These are phyloP conservation scores for Diplodus sargus DNA, from an alignment of 2,797 vertebrate species.

Conservation along the genomic window DNA sequence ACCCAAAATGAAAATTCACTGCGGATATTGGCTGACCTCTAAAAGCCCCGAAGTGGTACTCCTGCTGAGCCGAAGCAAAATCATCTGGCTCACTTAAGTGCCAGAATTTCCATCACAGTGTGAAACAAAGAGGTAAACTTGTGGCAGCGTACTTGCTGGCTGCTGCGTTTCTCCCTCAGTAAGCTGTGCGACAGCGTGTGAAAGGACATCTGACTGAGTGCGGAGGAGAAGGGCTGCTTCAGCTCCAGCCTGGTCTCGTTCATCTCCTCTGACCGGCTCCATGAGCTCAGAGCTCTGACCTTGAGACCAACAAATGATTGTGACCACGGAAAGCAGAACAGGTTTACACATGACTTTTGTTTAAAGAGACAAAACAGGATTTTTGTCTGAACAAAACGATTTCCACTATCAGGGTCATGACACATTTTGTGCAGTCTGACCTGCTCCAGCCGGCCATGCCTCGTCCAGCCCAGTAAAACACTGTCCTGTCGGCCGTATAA, in stretches of 20 bases:
- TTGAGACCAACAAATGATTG: slow-evolving; percentile 50
- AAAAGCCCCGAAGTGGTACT: too few relatives aligned
- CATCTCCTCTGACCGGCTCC: slow-evolving; percentile 74
- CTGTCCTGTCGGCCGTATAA: slow-evolving; percentile 69
- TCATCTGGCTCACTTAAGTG: too few relatives aligned
- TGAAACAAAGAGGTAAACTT: not conserved
- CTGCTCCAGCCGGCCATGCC: slow-evolving; percentile 79
- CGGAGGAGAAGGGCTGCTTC: slow-evolving; percentile 83
- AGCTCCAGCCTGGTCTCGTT: slow-evolving; percentile 76
- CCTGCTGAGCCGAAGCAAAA: too few relatives aligned
- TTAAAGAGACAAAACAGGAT: too few relatives aligned
- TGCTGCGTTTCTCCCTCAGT: slow-evolving; percentile 72
- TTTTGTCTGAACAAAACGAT: not conserved
- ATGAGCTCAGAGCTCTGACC: slow-evolving; percentile 81
- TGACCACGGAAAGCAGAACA: not conserved
- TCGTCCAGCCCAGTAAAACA: slow-evolving; percentile 83
- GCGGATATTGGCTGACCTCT: too few relatives aligned
- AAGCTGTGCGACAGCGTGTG: slow-evolving; percentile 69
- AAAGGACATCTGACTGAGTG: slow-evolving; percentile 80
- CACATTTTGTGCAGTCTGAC: slow-evolving; percentile 47
- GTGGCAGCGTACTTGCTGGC: slow-evolving; percentile 78
- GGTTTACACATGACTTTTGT: not conserved
- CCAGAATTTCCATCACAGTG: too few relatives aligned
- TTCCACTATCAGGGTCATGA: not conserved
- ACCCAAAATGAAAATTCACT: too few relatives aligned